phyloP scores from a whole-genome alignment of 2,797 vertebrate genomes.

The Hydrophis major region DNA sequence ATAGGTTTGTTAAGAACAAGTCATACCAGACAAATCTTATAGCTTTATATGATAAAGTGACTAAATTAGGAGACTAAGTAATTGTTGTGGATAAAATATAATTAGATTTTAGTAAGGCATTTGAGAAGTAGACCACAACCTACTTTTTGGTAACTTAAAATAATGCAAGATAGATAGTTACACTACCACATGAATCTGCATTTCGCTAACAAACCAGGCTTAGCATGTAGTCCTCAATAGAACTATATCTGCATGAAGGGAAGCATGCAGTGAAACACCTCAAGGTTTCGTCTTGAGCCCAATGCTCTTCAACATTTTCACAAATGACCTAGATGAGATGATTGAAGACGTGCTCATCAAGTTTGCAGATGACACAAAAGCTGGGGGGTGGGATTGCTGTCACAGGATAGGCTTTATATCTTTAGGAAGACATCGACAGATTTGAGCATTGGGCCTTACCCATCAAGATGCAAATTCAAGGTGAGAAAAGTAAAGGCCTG shows the following conservation, averaged over 20 bases:
- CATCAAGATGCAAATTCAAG: neutral
- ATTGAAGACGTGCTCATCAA: neutral
- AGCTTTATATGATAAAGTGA: neutral
- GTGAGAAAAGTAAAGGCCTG: neutral
- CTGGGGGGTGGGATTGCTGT: neutral
- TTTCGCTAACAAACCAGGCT: neutral
- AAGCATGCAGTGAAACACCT: neutral
- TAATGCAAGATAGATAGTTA: neutral
- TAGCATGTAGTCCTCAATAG: neutral
- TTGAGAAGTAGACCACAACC: neutral
- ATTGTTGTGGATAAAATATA: neutral
- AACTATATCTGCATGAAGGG: neutral
- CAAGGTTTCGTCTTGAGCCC: neutral
- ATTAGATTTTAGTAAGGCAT: neutral
- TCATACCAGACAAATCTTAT: neutral
- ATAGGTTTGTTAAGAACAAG: neutral
- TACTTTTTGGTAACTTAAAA: neutral
- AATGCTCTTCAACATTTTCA: neutral
- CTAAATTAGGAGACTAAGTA: neutral
- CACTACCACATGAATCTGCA: neutral
- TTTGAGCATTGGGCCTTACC: neutral
- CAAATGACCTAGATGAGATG: neutral
- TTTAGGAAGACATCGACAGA: neutral
- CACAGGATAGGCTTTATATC: neutral
- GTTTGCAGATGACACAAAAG: neutral